Base-by-base conservation (phyloP, 2,888 invertebrate genomes). In the Idaea dimidiata region DNA sequence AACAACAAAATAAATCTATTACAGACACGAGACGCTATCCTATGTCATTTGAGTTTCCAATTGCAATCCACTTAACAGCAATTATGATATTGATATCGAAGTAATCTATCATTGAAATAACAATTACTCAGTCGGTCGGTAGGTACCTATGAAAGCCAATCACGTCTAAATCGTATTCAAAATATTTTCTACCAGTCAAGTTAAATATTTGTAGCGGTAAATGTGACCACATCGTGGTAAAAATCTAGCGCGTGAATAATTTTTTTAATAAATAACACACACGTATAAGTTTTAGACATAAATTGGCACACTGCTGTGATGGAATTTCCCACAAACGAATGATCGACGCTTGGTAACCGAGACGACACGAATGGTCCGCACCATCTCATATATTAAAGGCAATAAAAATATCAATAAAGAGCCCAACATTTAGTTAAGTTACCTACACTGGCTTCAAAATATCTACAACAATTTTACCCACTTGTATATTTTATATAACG, bases 241-340 rank as follows among this genome's bases (percentile, higher is more conserved):
- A 32, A 32, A 32, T 32, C 32, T 32, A 10, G 32, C 32, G 10
- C 32, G 32, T 32, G 32, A 32, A 32, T 32, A 32, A 32, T 8
- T 8, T 8, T 32, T 32, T 32, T 32, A 32, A 32, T 32, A 32
- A 32, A 32, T 32, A 32, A 32, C 32, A 32, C 32, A 32, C 32
- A 32, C 32, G 4, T 32, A 62, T 62, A 64, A 64, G 71, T 74
- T 75, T 72, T 69, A 64, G 67, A 71, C 67, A 71, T 64, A 67
- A 32, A 32, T 32, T 32, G 32, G 32, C 63, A 61, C 66, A 66
- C 64, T 61, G 65, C 66, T 64, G 61, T 66, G 68, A 71, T 79
- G 86, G 85, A 86, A 86, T 83, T 86, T 84, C 82, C 86, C 82
- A 77, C 75, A 75, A 72, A 73, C 68, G 73, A 80, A 77, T 68